Base-by-base conservation (phyloP, 2,888 invertebrate genomes). In the Sussaba pulchella region DNA sequence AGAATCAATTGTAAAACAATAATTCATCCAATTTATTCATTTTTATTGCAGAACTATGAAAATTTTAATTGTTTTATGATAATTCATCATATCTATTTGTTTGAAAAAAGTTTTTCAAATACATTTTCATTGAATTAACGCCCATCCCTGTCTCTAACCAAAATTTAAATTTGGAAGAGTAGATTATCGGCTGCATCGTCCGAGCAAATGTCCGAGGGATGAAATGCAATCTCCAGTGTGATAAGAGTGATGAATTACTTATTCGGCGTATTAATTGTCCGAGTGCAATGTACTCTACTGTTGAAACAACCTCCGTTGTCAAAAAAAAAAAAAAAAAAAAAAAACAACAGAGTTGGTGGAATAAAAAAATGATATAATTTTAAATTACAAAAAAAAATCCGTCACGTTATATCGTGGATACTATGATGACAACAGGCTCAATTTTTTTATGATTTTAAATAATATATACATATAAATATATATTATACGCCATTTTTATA, bases 361-460 rank as follows among this genome's bases (percentile, higher is more conserved):
- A 80, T 57, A 67, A 24, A n/a, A n/a, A 59, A 50, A 66, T 24
- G 31, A 17, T 47, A 74, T 39, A 52, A 21, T 57, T 17, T 31
- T 17, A 50, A 24, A 26, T 17, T 47, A 36, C 43, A 21, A 19
- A 39, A 43, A 54, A 61, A 64, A 19, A 50, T 59, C 66, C 74
- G 54, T 63, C 75, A 75, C 26, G 54, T 70, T 47, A 75, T 59
- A 61, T 66, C n/a, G 71, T 52, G 64, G 41, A 41, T 41, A 69
- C 14, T 61, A 45, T 50, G 54, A 57, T 41, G 24, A 50, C 39
- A 63, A 63, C 41, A 57, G 78, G 82, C 84, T 85, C 85, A 87
- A 83, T 84, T 85, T 85, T 85, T 31, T 77, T 78, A 81, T 78
- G 82, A 39, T 82, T 83, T 85, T 82, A 82, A 75, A 61, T 78